Evolutionary conservation across 2,797 vertebrate species (phyloP), one percentile per base, ranked within the genome.

Genomic region (Melanotaenia maccullochi): DNA sequence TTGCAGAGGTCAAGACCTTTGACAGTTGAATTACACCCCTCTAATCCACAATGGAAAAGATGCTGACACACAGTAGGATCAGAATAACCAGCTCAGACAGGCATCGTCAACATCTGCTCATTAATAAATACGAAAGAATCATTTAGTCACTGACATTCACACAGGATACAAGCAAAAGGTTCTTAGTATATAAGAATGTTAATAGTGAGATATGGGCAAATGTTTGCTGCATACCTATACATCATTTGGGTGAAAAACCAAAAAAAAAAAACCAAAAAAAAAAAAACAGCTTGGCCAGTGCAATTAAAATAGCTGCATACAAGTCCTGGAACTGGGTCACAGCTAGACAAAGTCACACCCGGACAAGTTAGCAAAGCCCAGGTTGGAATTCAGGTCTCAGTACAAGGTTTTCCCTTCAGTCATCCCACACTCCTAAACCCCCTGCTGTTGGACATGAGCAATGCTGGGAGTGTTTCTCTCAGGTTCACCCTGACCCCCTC

Each of bases 1-100:
- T 61, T 7, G 5, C 94, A 93, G 94, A 94, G 95, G 95, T 96
- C 95, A 94, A 93, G 95, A 95, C 95, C 95, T 96, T 95, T 95
- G 94, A 94, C 94, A 94, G 94, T 92, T 96, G 93, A 96, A 93
- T 95, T 94, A 96, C 87, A 90, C 90, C 84, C 85, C 90, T 90
- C 90, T 87, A 32, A 93, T 94, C 96, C 94, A 94, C 94, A 95
- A 93, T 12, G 12, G 12, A 11, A 12, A 11, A 13, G 36, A 38
- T 12, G 36, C 36, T 38, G 36, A 38, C 12, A 9, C 36, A 12
- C 12, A 38, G 36, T 12, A 38, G 36, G 36, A 81, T 67, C 81
- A 91, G 78, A 91, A 94, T 94, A 82, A 77, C 60, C 62, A 42
- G 35, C 64, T 70, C 13, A 58, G 79, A 75, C 57, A 76, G 52